These are phyloP conservation scores for Poeciliopsis prolifica DNA, from an alignment of 2,113 vertebrate genomes.

Conservation along the genomic window DNA sequence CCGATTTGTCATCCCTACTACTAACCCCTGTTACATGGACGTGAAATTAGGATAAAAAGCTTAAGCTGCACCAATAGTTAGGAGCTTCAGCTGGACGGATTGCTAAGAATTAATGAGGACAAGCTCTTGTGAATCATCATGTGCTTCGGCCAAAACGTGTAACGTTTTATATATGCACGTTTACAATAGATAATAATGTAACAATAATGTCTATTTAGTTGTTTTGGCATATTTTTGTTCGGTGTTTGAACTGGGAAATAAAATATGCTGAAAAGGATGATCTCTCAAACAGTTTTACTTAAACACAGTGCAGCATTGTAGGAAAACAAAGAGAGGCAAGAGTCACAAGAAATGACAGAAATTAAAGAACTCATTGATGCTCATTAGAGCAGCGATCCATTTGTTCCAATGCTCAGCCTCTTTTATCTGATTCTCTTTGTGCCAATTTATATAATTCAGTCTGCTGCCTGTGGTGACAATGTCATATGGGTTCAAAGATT, in stretches of 20 bases:
- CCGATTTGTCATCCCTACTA: conserved; percentile 18
- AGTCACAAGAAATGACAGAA: conserved; percentile 5
- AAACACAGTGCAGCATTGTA: background rate
- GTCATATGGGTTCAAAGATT: conserved; percentile 33
- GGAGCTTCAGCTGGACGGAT: conserved; percentile 64
- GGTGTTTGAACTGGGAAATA: background rate
- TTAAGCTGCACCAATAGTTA: conserved; percentile 32
- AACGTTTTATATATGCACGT: conserved; percentile 13
- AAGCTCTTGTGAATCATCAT: conserved; percentile 70
- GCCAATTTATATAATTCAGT: conserved; percentile 16
- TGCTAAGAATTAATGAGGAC: conserved; percentile 73
- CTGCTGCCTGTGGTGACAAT: conserved; percentile 17
- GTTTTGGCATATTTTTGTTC: background rate
- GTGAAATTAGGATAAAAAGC: conserved; percentile 52
- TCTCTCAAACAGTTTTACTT: background rate
- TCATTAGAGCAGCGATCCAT: background rate
- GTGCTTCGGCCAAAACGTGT: conserved; percentile 12
- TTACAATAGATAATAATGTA: background rate
- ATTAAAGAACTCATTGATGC: background rate
- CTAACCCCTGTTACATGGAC: conserved; percentile 17
- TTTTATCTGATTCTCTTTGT: conserved; percentile 7
- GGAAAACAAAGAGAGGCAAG: background rate
- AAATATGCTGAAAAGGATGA: background rate
- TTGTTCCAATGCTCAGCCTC: background rate
- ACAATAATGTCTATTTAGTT: background rate